Evolutionary conservation across 2,888 invertebrate genomes (phyloP).

Genomic region (Trissoscelio sp.): DNA sequence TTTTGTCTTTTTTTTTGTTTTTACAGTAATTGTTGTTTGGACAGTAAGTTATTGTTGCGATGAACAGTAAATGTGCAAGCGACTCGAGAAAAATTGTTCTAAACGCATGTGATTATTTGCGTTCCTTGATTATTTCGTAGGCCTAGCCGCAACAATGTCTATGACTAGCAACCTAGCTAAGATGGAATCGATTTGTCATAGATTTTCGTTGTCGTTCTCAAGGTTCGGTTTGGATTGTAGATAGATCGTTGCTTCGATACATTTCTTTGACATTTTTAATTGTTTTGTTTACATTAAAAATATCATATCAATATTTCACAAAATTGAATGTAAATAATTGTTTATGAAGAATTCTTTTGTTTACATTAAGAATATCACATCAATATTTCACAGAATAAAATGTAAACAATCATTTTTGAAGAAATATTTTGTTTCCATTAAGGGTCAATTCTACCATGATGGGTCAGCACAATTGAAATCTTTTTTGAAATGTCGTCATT

Average conservation of each 20-base stretch:
- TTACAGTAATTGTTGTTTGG: constrained; percentile 55
- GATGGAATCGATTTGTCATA: constrained; percentile 68
- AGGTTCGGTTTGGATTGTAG: constrained; percentile 34
- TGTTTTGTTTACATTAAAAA: too few relatives aligned
- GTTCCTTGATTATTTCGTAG: constrained; percentile 71
- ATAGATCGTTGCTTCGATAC: constrained; percentile 1
- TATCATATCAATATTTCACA: too few relatives aligned
- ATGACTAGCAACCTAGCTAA: constrained; percentile 64
- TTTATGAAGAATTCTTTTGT: too few relatives aligned
- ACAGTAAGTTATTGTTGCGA: constrained; percentile 71
- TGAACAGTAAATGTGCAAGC: constrained; percentile 77
- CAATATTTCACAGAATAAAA: too few relatives aligned
- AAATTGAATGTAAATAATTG: too few relatives aligned
- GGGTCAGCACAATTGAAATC: too few relatives aligned
- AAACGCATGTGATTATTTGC: constrained; percentile 36
- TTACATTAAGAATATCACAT: too few relatives aligned
- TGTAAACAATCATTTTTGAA: too few relatives aligned
- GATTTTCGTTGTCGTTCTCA: constrained; percentile 75
- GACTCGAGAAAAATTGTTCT: constrained; percentile 69
- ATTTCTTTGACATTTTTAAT: too few relatives aligned
- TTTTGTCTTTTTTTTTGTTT: constrained; percentile 17
- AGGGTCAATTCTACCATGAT: too few relatives aligned
- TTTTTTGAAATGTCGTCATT: too few relatives aligned
- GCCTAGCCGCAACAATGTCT: constrained; percentile 77
- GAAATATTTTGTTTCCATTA: too few relatives aligned